These are phyloP conservation scores for Drosophila birchii DNA, from an alignment of 2,888 invertebrate species.

Conservation along the genomic window DNA sequence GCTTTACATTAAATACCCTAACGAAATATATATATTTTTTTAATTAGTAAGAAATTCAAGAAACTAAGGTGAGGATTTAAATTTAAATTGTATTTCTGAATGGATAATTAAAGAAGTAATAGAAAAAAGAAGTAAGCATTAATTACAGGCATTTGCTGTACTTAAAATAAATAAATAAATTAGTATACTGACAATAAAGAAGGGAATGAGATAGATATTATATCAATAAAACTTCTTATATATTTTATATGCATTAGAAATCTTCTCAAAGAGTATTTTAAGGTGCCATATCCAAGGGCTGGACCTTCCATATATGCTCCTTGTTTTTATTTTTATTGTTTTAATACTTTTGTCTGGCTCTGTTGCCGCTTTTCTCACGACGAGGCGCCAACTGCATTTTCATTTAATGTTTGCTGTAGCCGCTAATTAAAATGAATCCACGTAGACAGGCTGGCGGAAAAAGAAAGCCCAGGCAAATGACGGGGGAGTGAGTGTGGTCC, in stretches of 20 bases:
- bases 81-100: too few species aligned
- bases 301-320: not conserved
- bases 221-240: not conserved
- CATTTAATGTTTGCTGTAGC: slow-evolving; percentile 44
- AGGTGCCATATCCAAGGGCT: too few species aligned
- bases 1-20: slow-evolving; percentile 6
- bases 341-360: slow-evolving; percentile 25
- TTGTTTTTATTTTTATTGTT: slow-evolving; percentile 1
- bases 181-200: too few species aligned
- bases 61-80: not conserved
- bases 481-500: slow-evolving; percentile 12
- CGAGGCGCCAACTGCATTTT: slow-evolving; percentile 59
- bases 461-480: slow-evolving; percentile 12
- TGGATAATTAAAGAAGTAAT: too few species aligned
- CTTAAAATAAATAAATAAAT: too few species aligned
- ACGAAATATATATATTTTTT: not conserved
- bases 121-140: too few species aligned
- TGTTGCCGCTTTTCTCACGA: slow-evolving; percentile 55
- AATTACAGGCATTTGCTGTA: too few species aligned
- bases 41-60: not conserved
- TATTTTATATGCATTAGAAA: not conserved
- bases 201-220: not conserved
- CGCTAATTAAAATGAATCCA: slow-evolving; percentile 74
- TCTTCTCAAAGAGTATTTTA: not conserved
- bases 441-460: slow-evolving; percentile 28